Evolutionary conservation across 2,113 vertebrate species (phyloP), one percentile per base, ranked within the genome.

Genomic region (Cricetomys ansorgei): DNA sequence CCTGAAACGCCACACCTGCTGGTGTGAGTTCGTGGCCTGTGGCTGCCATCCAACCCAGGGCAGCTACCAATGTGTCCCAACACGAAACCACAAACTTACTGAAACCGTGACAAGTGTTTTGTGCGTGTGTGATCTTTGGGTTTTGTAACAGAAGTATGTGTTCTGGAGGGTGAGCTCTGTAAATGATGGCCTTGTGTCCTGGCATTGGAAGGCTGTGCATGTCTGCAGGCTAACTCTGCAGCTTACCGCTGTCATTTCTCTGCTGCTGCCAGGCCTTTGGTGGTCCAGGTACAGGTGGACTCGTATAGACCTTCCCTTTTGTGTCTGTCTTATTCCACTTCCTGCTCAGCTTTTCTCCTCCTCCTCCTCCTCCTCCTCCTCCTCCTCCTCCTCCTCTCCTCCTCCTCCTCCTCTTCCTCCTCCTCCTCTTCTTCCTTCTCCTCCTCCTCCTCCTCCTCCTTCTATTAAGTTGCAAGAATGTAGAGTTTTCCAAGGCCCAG

Each of bases 281-380:
- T 27, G 13, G 5, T n/a, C 31, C 2, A 7, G 31, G 5, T 27
- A 13, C 48, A n/a, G 72, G 25, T 59, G 89, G 45, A 65, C 75
- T 79, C 72, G 40, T 25, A 25, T 15, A 64, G 50, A 50, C 17
- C 70, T 81, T 57, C 93, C 73, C 37, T 77, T 67, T 72, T 73
- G 73, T 34, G 69, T 92, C 53, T 48, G 37, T 70, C 29, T 94
- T 83, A 48, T 57, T 95, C 83, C 34, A 87, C 72, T 95, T 81
- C 67, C 64, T 80, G 57, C 23, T 96, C 31, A 10, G 7, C 84
- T 55, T 62, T 92, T 69, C 40, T 43, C n/a, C n/a, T 40, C 73
- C n/a, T 43, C n/a, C 5, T 27, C 34, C 19, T 15, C 7, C 34
- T 7, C n/a, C n/a, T 40, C 73, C n/a, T 43, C n/a, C 5, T 27